These are phyloP conservation scores for Pseudoatta argentina DNA, from an alignment of 1,140 invertebrate genomes.

Conservation along the genomic window DNA sequence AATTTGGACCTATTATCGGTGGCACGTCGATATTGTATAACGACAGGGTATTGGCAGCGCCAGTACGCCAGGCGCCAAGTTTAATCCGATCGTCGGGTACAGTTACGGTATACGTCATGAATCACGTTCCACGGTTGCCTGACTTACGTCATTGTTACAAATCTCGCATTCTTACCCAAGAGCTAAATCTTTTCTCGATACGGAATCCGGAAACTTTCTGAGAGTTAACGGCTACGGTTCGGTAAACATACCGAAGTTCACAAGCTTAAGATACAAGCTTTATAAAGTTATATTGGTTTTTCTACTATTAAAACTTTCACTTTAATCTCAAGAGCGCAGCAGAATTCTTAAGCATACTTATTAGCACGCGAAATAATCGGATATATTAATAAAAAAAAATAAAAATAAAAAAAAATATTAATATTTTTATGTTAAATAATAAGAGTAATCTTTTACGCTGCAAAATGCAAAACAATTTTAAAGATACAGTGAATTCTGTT, in stretches of 20 bases:
- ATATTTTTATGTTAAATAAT: conserved; percentile 7
- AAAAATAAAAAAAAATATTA: conserved; percentile 38
- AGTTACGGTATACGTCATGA: conserved; percentile 69
- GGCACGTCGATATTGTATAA: conserved; percentile 56
- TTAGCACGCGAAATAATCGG: conserved; percentile 15
- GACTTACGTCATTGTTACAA: conserved; percentile 52
- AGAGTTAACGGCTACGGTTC: conserved; percentile 48
- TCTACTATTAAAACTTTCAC: conserved; percentile 58
- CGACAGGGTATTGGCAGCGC: conserved; percentile 47
- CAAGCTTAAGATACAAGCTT: conserved; percentile 58
- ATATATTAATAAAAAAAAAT: conserved; percentile 18
- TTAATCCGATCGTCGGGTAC: conserved; percentile 75
- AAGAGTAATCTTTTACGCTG: not conserved
- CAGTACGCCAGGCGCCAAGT: conserved; percentile 60
- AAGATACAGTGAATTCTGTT: too few species aligned
- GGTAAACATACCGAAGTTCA: conserved; percentile 55
- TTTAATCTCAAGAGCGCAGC: conserved; percentile 43
- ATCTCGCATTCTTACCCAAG: conserved; percentile 41
- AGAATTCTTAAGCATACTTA: conserved; percentile 24
- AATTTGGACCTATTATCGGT: conserved; percentile 64
- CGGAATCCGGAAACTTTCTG: conserved; percentile 47
- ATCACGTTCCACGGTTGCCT: conserved; percentile 70
- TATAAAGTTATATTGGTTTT: conserved; percentile 58
- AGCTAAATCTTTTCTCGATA: conserved; percentile 58
- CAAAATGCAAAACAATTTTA: not conserved